Conservation (phyloP, 2,113 vertebrate species). For the Laterallus jamaicensis region DNA sequence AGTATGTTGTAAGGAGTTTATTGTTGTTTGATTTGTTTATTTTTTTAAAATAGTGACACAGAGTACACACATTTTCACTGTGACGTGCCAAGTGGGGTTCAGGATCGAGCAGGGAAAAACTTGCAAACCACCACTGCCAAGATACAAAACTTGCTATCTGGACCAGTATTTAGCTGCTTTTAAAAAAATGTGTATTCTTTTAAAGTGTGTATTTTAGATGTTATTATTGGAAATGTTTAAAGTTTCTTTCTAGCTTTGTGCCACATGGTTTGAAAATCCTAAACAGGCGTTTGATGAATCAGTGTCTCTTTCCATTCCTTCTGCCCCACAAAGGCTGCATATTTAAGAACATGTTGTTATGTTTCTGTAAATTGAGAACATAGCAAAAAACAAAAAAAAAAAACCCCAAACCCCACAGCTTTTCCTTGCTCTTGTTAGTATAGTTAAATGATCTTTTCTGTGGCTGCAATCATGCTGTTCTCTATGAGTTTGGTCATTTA, state of each 20-base stretch:
- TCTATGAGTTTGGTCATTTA: neutral
- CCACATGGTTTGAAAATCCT: constrained; percentile 32
- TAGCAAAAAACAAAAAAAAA: neutral
- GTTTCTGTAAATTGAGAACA: constrained; percentile 32
- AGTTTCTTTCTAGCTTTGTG: constrained; percentile 22
- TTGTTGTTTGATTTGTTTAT: neutral
- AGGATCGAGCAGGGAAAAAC: neutral
- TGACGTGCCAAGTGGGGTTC: neutral
- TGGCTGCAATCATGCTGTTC: neutral
- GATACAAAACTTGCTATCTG: neutral
- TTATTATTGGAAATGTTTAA: constrained; percentile 1
- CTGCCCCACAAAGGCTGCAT: constrained; percentile 11
- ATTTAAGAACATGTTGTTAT: constrained; percentile 34
- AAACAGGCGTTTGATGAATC: constrained; percentile 37
- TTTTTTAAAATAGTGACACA: neutral
- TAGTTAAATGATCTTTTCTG: neutral
- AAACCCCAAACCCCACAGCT: accelerated
- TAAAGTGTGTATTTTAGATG: neutral
- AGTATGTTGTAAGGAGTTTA: neutral
- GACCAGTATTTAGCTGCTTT: neutral
- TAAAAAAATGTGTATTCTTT: too few relatives aligned
- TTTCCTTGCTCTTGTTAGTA: neutral
- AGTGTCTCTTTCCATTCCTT: constrained; percentile 31
- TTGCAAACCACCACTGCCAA: neutral
- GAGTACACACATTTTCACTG: neutral